Evolutionary conservation across 2,888 invertebrate genomes (phyloP).

Genomic region (Eumacrocentrus americanus): DNA sequence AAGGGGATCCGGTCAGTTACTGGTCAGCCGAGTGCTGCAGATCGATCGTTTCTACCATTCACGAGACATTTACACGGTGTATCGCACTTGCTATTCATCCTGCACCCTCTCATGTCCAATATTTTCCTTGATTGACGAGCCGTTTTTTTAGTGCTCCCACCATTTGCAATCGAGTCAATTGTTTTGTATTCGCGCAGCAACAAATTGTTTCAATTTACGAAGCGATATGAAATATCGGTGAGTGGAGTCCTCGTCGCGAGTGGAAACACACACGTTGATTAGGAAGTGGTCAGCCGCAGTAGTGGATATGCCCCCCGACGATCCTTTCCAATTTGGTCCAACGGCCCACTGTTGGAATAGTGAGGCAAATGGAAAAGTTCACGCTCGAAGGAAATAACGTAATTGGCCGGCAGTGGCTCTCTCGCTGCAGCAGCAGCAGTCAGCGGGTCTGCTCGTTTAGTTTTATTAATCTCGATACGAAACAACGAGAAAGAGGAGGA

Average conservation of each 20-base stretch:
- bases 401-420: constrained; percentile 38
- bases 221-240: constrained; percentile 15
- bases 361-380: constrained; percentile 27
- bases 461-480: constrained; percentile 44
- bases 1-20: constrained; percentile 10
- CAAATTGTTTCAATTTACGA: constrained; percentile 18
- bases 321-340: constrained; percentile 35
- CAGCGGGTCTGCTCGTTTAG: constrained; percentile 37
- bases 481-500: constrained; percentile 22
- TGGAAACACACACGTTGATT: constrained; percentile 32
- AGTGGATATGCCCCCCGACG: constrained; percentile 21
- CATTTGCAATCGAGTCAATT: constrained; percentile 13
- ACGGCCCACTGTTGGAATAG: constrained; percentile 26
- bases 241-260: constrained; percentile 4
- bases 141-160: not conserved
- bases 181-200: constrained; percentile 8
- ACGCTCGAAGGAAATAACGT: constrained; percentile 40
- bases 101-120: constrained; percentile 5
- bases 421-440: constrained; percentile 22
- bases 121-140: constrained; percentile 17
- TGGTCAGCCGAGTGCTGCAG: constrained; percentile 10
- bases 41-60: constrained; percentile 13
- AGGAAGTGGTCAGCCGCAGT: constrained; percentile 24
- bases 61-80: constrained; percentile 22
- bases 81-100: constrained; percentile 17